Percentiles rank a stretch among this genome's conserved stretches.
These are phyloP conservation scores for Glandiceps talaboti DNA, from an alignment of 53 echinoderm and acorn worm species.

Conservation along the genomic window DNA sequence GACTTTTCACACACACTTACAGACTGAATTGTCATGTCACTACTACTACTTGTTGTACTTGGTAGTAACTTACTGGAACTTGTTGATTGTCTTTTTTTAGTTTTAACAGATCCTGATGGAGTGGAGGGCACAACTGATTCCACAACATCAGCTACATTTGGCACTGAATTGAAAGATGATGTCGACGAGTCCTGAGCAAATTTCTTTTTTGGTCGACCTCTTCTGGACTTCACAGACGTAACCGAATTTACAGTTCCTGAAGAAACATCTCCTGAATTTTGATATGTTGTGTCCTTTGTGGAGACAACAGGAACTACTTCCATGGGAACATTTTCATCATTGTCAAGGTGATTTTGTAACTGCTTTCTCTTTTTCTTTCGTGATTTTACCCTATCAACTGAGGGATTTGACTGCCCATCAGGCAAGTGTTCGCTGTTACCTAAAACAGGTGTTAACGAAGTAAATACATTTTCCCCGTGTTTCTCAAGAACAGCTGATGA, in stretches of 20 bases:
- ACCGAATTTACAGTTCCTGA: not conserved
- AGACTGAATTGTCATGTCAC: not conserved
- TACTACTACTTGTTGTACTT: not conserved
- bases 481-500: not conserved
- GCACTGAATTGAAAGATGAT: not conserved
- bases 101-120: not conserved
- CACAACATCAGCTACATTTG: not conserved
- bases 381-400: not conserved
- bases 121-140: not conserved
- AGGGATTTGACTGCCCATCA: not conserved
- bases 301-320: not conserved
- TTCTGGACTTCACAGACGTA: not conserved
- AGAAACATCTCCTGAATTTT: no score
- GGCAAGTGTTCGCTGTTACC: not conserved
- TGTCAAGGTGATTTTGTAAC: not conserved
- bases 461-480: not conserved
- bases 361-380: not conserved
- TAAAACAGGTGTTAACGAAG: not conserved
- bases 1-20: not conserved
- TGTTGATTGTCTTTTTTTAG: not conserved
- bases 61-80: not conserved
- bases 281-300: no score
- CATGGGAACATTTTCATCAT: not conserved
- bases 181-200: not conserved
- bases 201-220: not conserved